Evolutionary conservation across 2,113 vertebrate species (phyloP).

Genomic region (Manacus vitellinus): DNA sequence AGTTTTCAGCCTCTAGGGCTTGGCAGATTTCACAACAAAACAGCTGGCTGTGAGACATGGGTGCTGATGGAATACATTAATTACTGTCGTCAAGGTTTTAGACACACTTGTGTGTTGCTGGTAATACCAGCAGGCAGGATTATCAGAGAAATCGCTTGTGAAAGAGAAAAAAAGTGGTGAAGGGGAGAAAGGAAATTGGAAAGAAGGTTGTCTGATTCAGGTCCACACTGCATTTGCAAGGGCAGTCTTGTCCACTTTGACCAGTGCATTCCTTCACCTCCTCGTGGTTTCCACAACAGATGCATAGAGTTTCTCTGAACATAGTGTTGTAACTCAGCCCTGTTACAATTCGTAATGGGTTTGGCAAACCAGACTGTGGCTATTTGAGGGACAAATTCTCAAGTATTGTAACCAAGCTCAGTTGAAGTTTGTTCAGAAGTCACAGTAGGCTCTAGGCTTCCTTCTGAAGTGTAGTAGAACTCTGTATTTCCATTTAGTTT

Average conservation of each 20-base stretch:
- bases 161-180: neutral
- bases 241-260: neutral
- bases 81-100: slow-evolving; percentile 76
- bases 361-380: neutral
- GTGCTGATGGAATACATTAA: slow-evolving; percentile 74
- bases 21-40: slow-evolving; percentile 67
- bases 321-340: neutral
- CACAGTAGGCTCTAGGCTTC: neutral
- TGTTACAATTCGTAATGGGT: neutral
- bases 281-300: neutral
- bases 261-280: neutral
- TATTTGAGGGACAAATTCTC: neutral
- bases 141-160: slow-evolving; percentile 11
- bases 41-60: slow-evolving; percentile 60
- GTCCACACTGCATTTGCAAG: neutral
- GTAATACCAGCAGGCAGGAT: slow-evolving; percentile 39
- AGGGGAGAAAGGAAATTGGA: neutral
- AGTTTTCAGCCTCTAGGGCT: slow-evolving; percentile 47
- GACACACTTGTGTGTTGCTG: slow-evolving; percentile 62
- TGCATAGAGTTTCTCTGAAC: neutral
- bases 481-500: neutral
- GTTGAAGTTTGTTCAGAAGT: neutral
- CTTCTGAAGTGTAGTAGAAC: neutral
- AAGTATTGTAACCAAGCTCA: neutral
- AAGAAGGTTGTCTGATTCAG: neutral